Base-by-base conservation (phyloP, 2,797 vertebrate species). In the Oryzias sinensis region DNA sequence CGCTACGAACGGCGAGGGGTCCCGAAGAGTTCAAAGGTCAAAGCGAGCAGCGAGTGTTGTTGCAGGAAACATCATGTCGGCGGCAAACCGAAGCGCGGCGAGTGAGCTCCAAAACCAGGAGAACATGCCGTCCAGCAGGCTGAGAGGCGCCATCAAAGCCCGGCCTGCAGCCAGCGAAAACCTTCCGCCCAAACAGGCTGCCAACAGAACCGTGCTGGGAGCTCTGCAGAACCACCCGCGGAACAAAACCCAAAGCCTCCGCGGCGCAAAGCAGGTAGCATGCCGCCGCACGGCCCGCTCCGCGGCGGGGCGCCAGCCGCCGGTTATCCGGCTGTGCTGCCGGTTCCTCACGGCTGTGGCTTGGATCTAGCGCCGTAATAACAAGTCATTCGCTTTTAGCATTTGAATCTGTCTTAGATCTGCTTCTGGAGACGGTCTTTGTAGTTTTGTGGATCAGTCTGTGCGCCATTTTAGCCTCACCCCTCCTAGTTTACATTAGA, bases 141-240 rank as follows among this genome's bases (percentile, higher is more conserved):
- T 87, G 8, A 76, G 87, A 13, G 86, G 79, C 0, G 73, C 83
- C 0, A 2, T 64, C 0, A 92, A 92, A 65, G 46, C 40, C 62
- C 74, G 85, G 40, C 66, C 60, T 17, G 37, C 64, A 17, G 49
- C 49, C 2, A 49, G 2, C 37, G 94, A 94, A 33, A 93, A 98
- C 62, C 33, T 92, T 1, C 86, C 89, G 0, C 93, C 94, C 0
- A 92, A 89, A 49, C 72, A 82, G 27, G 53, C 52, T 0, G 9
- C 53, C 6, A 79, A 25, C 80, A 85, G 93, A 62, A 93, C 92
- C 8, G 93, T 90, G 2, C 76, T 96, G 70, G 94, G 93, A 2
- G 72, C 89, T 5, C 75, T 98, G 74, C 93, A 92, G 73, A 89
- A 86, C 58, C 91, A 92, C 62, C 92, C 87, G 44, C 66, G 81